A percentile compares a stretch with the other conserved stretches of the same genome.
Conservation (phyloP, 2,113 vertebrate genomes). For the Quiscalus mexicanus region DNA sequence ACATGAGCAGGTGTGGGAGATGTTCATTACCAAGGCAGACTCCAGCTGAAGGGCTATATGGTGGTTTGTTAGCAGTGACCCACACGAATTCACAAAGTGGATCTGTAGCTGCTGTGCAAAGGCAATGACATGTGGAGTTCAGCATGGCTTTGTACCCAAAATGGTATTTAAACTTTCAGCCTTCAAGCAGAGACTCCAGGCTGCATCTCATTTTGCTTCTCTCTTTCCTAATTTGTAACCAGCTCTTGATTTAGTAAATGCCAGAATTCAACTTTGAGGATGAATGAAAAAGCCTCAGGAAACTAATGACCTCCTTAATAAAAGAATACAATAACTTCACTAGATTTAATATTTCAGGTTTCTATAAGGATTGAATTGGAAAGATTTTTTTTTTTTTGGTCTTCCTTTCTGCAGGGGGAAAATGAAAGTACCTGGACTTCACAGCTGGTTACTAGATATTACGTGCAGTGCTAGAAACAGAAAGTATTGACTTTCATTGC, state of each 20-base stretch:
- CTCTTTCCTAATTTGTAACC: conserved; percentile 61
- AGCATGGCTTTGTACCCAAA: conserved; percentile 36
- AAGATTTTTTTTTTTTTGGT: not conserved
- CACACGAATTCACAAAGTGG: not conserved
- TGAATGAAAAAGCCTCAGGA: conserved; percentile 65
- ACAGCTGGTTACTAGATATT: not conserved
- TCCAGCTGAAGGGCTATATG: not conserved
- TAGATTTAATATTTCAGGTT: conserved; percentile 60
- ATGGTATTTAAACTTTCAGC: conserved; percentile 53
- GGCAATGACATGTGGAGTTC: conserved; percentile 26
- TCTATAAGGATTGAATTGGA: conserved; percentile 28
- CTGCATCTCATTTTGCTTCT: conserved; percentile 27
- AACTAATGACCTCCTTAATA: conserved; percentile 65
- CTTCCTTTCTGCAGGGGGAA: not conserved
- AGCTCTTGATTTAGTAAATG: conserved; percentile 69
- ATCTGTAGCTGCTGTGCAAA: not conserved
- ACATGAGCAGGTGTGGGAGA: not conserved
- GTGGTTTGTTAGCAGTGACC: not conserved
- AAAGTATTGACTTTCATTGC: not conserved
- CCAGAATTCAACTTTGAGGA: conserved; percentile 33
- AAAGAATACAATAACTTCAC: conserved; percentile 46
- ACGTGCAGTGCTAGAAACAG: not conserved
- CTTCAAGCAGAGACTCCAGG: conserved; percentile 30
- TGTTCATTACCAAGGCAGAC: not conserved
- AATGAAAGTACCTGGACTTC: conserved; percentile 32